phyloP scores from a whole-genome alignment of 2,888 invertebrate genomes.

The Trichogramma evanescens region DNA sequence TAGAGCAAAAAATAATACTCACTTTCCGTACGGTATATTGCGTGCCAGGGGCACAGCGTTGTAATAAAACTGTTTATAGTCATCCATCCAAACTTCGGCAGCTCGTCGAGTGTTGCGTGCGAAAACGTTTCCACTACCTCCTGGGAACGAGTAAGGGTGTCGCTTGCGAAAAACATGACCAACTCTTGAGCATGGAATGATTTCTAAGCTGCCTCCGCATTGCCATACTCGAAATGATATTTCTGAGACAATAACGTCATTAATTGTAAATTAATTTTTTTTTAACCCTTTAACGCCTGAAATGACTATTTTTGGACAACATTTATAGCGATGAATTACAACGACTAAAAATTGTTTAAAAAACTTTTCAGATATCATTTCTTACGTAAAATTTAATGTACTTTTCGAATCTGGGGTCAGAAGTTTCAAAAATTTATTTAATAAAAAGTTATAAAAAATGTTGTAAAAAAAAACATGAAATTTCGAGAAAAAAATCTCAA shows the following conservation, averaged over 20 bases:
- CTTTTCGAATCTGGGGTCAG: no score
- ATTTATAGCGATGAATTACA: no score
- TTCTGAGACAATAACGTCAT: slow-evolving; percentile 47
- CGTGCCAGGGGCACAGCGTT: slow-evolving; percentile 84
- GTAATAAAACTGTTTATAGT: slow-evolving; percentile 94
- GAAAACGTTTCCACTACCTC: slow-evolving; percentile 93
- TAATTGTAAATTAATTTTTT: neutral
- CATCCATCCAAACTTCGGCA: slow-evolving; percentile 99
- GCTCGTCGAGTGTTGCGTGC: slow-evolving; percentile 92
- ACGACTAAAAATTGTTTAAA: no score
- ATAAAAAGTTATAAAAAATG: no score
- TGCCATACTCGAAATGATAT: slow-evolving; percentile 91
- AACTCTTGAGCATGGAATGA: slow-evolving; percentile 92
- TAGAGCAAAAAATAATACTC: slow-evolving; percentile 42
- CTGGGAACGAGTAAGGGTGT: slow-evolving; percentile 98
- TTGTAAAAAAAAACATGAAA: no score
- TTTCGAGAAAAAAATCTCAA: no score
- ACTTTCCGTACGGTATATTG: slow-evolving; percentile 86
- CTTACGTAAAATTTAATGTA: no score
- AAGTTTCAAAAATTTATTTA: no score
- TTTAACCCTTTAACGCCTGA: no score
- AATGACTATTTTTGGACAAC: no score
- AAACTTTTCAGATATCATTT: no score
- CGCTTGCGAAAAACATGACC: slow-evolving; percentile 93
- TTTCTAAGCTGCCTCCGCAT: slow-evolving; percentile 94